These are phyloP conservation scores for Glomeris maerens DNA, from an alignment of 1,140 invertebrate species.

Conservation along the genomic window DNA sequence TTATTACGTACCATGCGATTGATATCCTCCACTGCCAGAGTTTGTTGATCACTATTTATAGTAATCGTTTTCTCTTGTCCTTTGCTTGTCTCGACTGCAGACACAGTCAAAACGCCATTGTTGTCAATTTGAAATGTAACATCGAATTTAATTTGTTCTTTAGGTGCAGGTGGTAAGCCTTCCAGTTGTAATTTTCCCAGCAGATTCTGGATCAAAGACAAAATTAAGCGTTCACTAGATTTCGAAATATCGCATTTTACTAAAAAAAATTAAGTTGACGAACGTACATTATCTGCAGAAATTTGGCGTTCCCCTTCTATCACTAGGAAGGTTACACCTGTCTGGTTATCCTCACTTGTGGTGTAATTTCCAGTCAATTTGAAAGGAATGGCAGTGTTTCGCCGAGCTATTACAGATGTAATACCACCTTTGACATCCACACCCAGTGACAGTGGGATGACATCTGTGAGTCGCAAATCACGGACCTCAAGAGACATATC, in stretches of 20 bases:
- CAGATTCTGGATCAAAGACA: too few species aligned
- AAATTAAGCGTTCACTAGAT: too few species aligned
- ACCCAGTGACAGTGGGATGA: conserved; percentile 20
- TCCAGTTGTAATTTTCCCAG: conserved; percentile 41
- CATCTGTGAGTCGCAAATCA: conserved; percentile 25
- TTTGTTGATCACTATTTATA: too few species aligned
- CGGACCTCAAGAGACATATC: neutral
- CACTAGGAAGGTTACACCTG: too few species aligned
- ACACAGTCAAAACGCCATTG: conserved; percentile 33
- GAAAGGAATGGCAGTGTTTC: conserved; percentile 25
- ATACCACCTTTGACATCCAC: too few species aligned
- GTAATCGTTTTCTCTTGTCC: conserved; percentile 97
- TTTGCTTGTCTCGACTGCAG: conserved; percentile 46
- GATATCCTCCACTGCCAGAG: too few species aligned
- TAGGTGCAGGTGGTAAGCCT: conserved; percentile 41
- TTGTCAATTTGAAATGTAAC: conserved; percentile 45
- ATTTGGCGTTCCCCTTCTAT: conserved; percentile 86
- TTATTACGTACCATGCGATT: too few species aligned
- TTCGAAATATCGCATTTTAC: too few species aligned
- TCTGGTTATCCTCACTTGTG: conserved; percentile 28
- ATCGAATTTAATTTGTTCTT: conserved; percentile 36
- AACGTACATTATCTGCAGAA: conserved; percentile 88
- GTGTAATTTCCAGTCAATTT: conserved; percentile 23
- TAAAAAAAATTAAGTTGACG: too few species aligned
- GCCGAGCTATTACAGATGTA: conserved; percentile 23